Evolutionary conservation across 2,888 invertebrate species (phyloP), one percentile per base, ranked within the genome.

Genomic region (Campoplex capitator): DNA sequence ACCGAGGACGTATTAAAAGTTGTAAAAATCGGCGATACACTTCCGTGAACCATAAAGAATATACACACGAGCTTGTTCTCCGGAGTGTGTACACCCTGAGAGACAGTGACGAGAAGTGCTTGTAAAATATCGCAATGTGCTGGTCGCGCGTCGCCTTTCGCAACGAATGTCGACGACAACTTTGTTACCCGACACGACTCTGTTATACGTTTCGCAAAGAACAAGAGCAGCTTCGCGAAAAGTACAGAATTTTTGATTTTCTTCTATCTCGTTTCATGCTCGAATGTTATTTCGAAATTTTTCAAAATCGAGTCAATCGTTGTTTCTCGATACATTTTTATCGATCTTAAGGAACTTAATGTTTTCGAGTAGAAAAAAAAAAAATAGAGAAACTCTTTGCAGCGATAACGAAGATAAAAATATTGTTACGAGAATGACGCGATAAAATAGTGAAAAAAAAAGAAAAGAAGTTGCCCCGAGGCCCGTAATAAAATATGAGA

Each of bases 381-480:
- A 13, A 13, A 13, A 45, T 11, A 13, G 2, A 45, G 11, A 11
- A 11, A 11, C 45, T 3, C 11, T 45, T 45, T 11, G 13, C 13
- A 45, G 45, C 3, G 18, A 51, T 32, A 70, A 48, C 7, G 11
- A n/a, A 13, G 70, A 32, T 13, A 32, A 71, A 23, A 51, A 51
- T 18, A 45, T 51, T 32, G n/a, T 51, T 71, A 51, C 51, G 51
- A 35, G 51, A 71, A 71, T 48, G 51, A 32, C 28, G 71, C 11
- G 32, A 71, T 51, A 51, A 70, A 48, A 70, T 45, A 45, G 70
- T 48, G 77, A 13, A 48, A 23, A 58, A 76, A 77, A 23, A 23
- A 23, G 23, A 23, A 23, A 23, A 23, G 23, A 23, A 23, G 0
- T 51, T 45, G 83, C 70, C 76, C 35, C 71, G 51, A 71, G 71